Base-by-base conservation (phyloP, 2,113 vertebrate species). In the Corythornis madagascariensis region DNA sequence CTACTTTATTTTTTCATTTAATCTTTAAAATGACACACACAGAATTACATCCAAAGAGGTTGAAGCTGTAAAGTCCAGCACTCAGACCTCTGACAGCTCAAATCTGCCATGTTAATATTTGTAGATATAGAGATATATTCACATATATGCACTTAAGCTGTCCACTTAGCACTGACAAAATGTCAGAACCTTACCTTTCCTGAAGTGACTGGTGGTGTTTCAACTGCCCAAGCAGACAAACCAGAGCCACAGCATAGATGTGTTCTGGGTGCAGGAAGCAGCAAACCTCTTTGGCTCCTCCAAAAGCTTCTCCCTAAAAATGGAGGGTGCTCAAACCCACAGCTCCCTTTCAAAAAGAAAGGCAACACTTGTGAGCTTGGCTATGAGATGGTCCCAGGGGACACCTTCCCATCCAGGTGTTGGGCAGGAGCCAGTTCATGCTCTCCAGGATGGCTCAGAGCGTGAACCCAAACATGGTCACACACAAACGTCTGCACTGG, bases 221-320 rank as follows among this genome's bases (percentile, higher is more conserved):
- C 2, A 2, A 17, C 45, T 75, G 26, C 29, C 73, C 53, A 11
- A 8, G 57, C 6, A 0, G 42, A 66, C 13, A 26, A 61, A 57
- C 8, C 0, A 1, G 65, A 33, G 43, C 35, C 24, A 4, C 1
- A 2, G 15, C 11, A 4, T 7, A 10, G 35, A 16, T 14, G 26
- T 12, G 18, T 47, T 29, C 66, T 0, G 6, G 50, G 31, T 10
- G 24, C 29, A 64, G 57, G 21, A 52, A 81, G 47, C 59, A 53
- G 20, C 48, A 40, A 31, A 12, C 3, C 3, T 33, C 3, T 0
- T 31, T 47, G 61, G 11, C 21, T 18, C 7, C 53, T 28, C 45
- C 19, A 21, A 25, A 50, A 57, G 0, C n/a, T 71, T 48, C 64
- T 65, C 25, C 42, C 17, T 6, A 6, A 22, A 66, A 42, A 50